These are phyloP conservation scores for Porites lobata DNA, from an alignment of 92 coral and sea anemone genomes.

Conservation along the genomic window DNA sequence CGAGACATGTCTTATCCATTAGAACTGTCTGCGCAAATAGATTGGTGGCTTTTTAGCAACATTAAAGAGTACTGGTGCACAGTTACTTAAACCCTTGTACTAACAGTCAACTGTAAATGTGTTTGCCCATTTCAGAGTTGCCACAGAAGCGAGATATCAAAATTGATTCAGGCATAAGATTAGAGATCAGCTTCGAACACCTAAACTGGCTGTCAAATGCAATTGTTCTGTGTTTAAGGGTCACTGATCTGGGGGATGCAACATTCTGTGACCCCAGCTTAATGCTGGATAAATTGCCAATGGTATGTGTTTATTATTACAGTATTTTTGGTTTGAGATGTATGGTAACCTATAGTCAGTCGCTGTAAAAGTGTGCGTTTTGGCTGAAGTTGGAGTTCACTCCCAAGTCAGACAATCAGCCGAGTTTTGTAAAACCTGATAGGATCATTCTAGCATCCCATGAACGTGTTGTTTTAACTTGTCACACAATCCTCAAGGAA, in stretches of 20 bases:
- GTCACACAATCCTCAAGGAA: too few relatives aligned
- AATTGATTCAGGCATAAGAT: slow-evolving; percentile 65
- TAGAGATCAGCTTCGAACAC: slow-evolving; percentile 93
- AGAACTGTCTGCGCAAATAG: too few relatives aligned
- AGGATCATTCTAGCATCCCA: too few relatives aligned
- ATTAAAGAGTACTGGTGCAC: too few relatives aligned
- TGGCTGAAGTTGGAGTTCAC: background rate
- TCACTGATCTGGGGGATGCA: slow-evolving; percentile 83
- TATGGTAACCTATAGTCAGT: background rate
- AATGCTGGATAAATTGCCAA: slow-evolving; percentile 63
- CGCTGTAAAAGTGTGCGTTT: background rate
- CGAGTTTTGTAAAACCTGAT: too few relatives aligned
- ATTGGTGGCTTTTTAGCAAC: too few relatives aligned
- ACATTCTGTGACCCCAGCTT: slow-evolving; percentile 84
- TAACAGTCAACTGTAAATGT: background rate
- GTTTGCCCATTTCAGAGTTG: slow-evolving; percentile 52
- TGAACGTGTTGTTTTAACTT: too few relatives aligned
- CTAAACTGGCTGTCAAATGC: slow-evolving; percentile 90
- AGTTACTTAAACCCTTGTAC: too few relatives aligned
- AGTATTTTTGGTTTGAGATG: background rate
- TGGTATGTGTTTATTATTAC: slow-evolving; percentile 54
- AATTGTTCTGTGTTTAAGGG: slow-evolving; percentile 84
- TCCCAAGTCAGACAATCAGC: too few relatives aligned
- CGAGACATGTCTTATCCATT: too few relatives aligned
- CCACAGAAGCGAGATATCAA: slow-evolving; percentile 84